These are phyloP conservation scores for Drosophila micromelanica DNA, from an alignment of 1,140 invertebrate genomes.

Conservation along the genomic window DNA sequence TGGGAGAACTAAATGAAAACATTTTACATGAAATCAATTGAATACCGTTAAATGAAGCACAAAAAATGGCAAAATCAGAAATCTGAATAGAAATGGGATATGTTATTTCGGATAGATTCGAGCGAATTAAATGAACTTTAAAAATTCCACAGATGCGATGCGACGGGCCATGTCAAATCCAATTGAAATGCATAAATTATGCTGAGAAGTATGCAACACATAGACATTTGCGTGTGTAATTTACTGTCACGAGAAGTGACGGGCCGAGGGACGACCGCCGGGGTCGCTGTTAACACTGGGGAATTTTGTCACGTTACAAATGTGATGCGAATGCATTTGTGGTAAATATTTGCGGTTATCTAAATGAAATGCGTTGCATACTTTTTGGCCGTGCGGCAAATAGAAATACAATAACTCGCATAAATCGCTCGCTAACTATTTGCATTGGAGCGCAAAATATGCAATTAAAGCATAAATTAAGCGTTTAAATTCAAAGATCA, in stretches of 20 bases:
- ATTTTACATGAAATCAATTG: slow-evolving; percentile 9
- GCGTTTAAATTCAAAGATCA: slow-evolving; percentile 71
- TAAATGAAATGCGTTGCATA: slow-evolving; percentile 76
- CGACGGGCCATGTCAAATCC: slow-evolving; percentile 25
- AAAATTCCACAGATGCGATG: slow-evolving; percentile 21
- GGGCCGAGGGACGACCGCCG: neutral
- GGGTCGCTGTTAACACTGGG: slow-evolving; percentile 5
- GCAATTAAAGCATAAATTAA: slow-evolving; percentile 81
- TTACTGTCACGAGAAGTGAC: slow-evolving; percentile 2
- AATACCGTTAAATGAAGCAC: slow-evolving; percentile 8
- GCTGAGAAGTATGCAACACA: slow-evolving; percentile 46
- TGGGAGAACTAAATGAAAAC: slow-evolving; percentile 14
- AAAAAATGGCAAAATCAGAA: neutral
- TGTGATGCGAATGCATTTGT: slow-evolving; percentile 62
- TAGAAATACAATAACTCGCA: slow-evolving; percentile 21
- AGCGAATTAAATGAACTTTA: slow-evolving; percentile 26
- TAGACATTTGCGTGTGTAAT: slow-evolving; percentile 36
- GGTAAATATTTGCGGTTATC: slow-evolving; percentile 82
- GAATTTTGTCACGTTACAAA: slow-evolving; percentile 56
- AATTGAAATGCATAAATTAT: slow-evolving; percentile 59
- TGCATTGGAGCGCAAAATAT: slow-evolving; percentile 60
- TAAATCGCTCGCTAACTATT: slow-evolving; percentile 38
- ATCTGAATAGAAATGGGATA: slow-evolving; percentile 28
- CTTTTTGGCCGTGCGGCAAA: slow-evolving; percentile 29
- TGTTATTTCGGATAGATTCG: slow-evolving; percentile 19